A percentile compares a stretch with the other conserved stretches of the same genome.
Evolutionary conservation across 2,888 invertebrate genomes (phyloP).

Genomic region (Diadromus collaris): DNA sequence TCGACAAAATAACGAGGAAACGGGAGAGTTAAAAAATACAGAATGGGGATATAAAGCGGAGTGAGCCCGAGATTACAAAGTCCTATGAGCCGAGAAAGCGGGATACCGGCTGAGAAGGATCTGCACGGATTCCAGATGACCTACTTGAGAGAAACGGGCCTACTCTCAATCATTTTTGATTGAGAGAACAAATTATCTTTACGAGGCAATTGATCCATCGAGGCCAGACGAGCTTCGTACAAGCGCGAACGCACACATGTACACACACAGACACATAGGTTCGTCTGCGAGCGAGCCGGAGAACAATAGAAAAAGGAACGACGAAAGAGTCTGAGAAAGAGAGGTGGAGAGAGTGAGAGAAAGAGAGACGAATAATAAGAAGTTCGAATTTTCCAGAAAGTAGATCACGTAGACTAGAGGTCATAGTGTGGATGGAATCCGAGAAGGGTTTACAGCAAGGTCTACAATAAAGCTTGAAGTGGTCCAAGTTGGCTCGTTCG

Average conservation of each 20-base stretch:
- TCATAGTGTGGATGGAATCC: neutral
- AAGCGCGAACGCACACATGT: neutral
- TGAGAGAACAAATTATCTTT: conserved; percentile 58
- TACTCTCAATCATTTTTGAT: conserved; percentile 55
- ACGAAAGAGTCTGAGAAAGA: neutral
- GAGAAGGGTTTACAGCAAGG: neutral
- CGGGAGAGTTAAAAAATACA: neutral
- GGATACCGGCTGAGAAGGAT: conserved; percentile 15
- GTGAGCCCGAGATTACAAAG: conserved; percentile 25
- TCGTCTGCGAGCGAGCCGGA: neutral
- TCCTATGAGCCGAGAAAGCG: conserved; percentile 17
- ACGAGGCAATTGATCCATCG: conserved; percentile 59
- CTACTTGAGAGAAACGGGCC: conserved; percentile 41
- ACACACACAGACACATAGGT: neutral
- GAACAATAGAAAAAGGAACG: conserved; percentile 1
- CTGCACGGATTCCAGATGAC: conserved; percentile 35
- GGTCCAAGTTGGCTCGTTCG: neutral
- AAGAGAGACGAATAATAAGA: neutral
- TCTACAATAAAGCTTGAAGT: neutral
- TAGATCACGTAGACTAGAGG: neutral
- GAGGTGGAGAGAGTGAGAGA: neutral
- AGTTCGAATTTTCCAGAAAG: conserved; percentile 8
- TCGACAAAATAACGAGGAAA: conserved; percentile 7
- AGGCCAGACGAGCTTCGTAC: conserved; percentile 30
- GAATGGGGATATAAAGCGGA: conserved; percentile 12